Conservation (phyloP, 2,113 vertebrate species). For the Geothlypis trichas region DNA sequence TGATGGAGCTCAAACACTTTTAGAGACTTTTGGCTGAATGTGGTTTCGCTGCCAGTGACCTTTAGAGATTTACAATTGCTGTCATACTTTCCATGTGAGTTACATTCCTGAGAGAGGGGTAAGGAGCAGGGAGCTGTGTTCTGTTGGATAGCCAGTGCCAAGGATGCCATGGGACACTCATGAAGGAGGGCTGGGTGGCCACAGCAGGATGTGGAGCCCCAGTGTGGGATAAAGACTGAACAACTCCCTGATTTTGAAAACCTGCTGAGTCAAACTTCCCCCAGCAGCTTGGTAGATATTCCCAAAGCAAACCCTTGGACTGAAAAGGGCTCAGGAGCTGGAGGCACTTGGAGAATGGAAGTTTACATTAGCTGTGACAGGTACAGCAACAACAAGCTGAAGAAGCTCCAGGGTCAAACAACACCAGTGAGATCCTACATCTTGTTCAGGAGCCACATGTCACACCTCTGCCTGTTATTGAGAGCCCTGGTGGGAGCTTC, state of each 20-base stretch:
- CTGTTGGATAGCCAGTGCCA: not conserved
- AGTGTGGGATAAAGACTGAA: not conserved
- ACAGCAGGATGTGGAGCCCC: not conserved
- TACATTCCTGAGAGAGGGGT: not conserved
- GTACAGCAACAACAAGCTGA: not conserved
- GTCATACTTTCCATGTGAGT: not conserved
- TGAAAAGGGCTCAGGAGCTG: not conserved
- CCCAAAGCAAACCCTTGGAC: not conserved
- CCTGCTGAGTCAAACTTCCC: not conserved
- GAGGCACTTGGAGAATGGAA: not conserved
- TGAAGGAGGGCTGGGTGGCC: not conserved
- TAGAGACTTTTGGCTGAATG: fast-evolving
- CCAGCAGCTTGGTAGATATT: not conserved
- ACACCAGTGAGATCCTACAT: not conserved
- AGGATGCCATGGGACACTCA: not conserved
- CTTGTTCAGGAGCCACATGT: not conserved
- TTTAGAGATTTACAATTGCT: not conserved
- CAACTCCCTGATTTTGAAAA: not conserved
- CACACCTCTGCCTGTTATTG: not conserved
- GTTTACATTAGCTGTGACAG: not conserved
- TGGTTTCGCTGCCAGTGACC: not conserved
- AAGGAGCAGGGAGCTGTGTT: not conserved
- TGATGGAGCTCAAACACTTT: not conserved
- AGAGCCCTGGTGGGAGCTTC: not conserved
- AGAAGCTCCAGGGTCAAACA: not conserved